Evolutionary conservation across 2,797 vertebrate species (phyloP), one percentile per base, ranked within the genome.

Genomic region (Petrocephalus schoutedeni): DNA sequence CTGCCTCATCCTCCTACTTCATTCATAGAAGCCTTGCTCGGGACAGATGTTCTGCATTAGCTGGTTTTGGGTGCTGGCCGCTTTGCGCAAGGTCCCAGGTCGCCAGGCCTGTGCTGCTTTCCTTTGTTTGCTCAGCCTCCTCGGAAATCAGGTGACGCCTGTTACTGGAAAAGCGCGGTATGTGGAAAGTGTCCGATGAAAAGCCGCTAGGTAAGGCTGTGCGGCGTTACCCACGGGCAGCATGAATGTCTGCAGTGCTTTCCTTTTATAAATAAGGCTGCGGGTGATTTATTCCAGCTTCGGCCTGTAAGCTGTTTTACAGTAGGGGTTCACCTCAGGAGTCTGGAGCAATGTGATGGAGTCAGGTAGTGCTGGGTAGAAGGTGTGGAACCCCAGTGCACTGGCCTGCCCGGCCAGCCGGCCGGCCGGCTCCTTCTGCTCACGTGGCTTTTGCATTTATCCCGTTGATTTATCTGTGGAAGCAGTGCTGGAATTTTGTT

Each of bases 71-170:
- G 49, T 83, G 88, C 7, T 85, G 86, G 82, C 89, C 90, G 92
- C 77, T 86, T 90, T 80, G 74, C 64, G 36, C 74, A 51, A 87
- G 89, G 89, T 88, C 57, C 57, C 53, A 74, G 54, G 82, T 74
- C 41, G 51, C 21, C 23, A n/a, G 87, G 10, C 28, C 83, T 74
- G 51, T 4, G 58, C 74, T 88, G 87, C 21, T 89, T 89, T 54
- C 89, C 90, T 92, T 90, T 88, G 88, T 86, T 74, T 59, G 8
- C 21, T 86, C 91, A 88, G 89, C 74, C 45, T 90, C 90, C 10
- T 89, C 87, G 87, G 91, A 74, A 93, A 90, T 88, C 84, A 91
- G 90, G 91, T 90, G 88, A 90, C 89, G 71, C 59, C 71, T 82
- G 54, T 49, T 51, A 36, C 88, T 90, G 90, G 90, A 92, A 92